Evolutionary conservation across 2,888 invertebrate genomes (phyloP), one percentile per base, ranked within the genome.

Genomic region (Unio pictorum): DNA sequence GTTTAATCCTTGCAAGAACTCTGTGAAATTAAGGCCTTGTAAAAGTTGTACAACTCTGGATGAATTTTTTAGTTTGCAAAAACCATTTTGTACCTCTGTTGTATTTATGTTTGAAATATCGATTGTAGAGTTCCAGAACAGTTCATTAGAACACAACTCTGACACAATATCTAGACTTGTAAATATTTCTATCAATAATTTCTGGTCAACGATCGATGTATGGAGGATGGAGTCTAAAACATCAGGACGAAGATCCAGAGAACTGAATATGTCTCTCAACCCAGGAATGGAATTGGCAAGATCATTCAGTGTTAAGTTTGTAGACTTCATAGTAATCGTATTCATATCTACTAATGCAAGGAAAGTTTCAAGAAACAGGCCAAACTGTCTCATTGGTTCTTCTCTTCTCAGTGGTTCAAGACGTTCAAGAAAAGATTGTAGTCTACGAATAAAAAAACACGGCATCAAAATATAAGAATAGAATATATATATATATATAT

Each of bases 321-420:
- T 63, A 17, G 70, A 73, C 55, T 78, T 69, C 57, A 75, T 65
- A 20, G 62, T 66, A 3, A 55, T 54, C 28, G 81, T 23, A 60
- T 83, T 76, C 4, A 70, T 69, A 54, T 75, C 78, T 20, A 79
- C n/a, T 5, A 81, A 55, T 11, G 71, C 66, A 17, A 80, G 57
- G 4, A 80, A 59, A 8, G 68, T 70, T 55, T 81, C 73, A 58
- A 80, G 26, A 15, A 82, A 67, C 20, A 73, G 30, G 17, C 72
- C 80, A 60, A 72, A 61, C 15, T 75, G 66, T 56, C 60, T 66
- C 57, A 80, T 71, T 6, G 71, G 71, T 54, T 76, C 75, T 23
- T 70, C 62, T 20, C 64, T 60, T 54, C 76, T 34, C 23, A 81
- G 54, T 23, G 78, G 74, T 8, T 61, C 57, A 17, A 80, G 45